Conservation (phyloP, 2,888 invertebrate genomes). For the Tineola bisselliella region DNA sequence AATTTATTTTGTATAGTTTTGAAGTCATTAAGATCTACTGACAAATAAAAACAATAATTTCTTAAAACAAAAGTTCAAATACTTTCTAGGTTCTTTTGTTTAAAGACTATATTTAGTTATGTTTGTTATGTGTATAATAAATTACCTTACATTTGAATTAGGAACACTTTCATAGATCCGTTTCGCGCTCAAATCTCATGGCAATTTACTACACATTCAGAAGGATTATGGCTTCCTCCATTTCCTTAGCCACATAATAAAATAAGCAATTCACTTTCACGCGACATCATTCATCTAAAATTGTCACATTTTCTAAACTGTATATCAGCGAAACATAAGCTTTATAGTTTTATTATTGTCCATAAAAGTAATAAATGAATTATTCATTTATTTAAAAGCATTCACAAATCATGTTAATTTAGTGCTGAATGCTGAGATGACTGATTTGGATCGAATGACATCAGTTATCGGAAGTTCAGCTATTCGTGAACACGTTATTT, state of each 20-base stretch:
- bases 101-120: too few relatives aligned
- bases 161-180: too few relatives aligned
- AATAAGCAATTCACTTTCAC: not conserved
- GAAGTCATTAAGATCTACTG: too few relatives aligned
- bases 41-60: too few relatives aligned
- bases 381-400: conserved; percentile 14
- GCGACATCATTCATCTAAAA: not conserved
- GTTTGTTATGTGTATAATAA: too few relatives aligned
- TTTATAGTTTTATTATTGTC: conserved; percentile 16
- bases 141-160: too few relatives aligned
- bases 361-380: conserved; percentile 15
- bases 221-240: too few relatives aligned
- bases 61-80: too few relatives aligned
- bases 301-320: not conserved
- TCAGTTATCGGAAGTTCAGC: conserved; percentile 28
- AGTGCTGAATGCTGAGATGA: conserved; percentile 9
- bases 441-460: conserved; percentile 34
- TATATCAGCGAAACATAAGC: conserved; percentile 7
- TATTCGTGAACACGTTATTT: not conserved
- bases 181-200: too few relatives aligned
- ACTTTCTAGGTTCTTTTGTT: too few relatives aligned
- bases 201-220: too few relatives aligned
- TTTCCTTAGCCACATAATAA: not conserved
- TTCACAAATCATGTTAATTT: conserved; percentile 16
- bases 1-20: too few relatives aligned